Base-by-base conservation (phyloP, 2,113 vertebrate genomes). In the Uria aalge region DNA sequence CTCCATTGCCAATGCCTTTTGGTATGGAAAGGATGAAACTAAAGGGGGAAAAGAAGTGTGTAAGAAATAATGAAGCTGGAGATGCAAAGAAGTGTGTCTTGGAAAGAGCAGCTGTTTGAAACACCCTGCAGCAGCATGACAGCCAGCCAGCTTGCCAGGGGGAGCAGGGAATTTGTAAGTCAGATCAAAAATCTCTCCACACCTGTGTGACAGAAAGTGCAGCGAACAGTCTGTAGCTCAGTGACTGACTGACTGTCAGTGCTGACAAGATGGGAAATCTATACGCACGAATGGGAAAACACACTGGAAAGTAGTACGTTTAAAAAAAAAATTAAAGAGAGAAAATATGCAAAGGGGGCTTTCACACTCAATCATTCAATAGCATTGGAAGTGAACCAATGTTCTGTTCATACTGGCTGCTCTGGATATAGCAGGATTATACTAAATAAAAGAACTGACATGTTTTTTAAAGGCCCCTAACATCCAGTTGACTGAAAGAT, bases 151-250 rank as follows among this genome's bases (percentile, higher is more conserved):
- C 73, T 82, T 89, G 77, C 52, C 64, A 77, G 85, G 30, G 73
- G 36, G 52, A 90, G 68, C 66, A 20, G 23, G 40, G 86, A 52
- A 64, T 92, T 80, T 74, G 23, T 74, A 32, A 95, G n/a, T 67
- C 52, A 79, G 80, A 85, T 92, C 75, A 94, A 91, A 97, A 92
- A 90, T 88, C 78, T 97, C 79, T 97, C 73, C 91, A 80, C 88
- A 97, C 88, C 94, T 95, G 93, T 52, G 64, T 93, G 93, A 87
- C 94, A 95, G 85, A 78, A 77, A 77, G 88, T 72, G 80, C 50
- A 73, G 55, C 0, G 1, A 94, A 56, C 86, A 91, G 81, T 45
- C 71, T 32, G 30, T 71, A 78, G 91, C 63, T 82, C 84, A 94
- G 75, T 50, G 52, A 41, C 85, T 81, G 66, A 89, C 71, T 87